Conservation (phyloP, 2,888 invertebrate genomes). For the Barypeithes pellucidus region DNA sequence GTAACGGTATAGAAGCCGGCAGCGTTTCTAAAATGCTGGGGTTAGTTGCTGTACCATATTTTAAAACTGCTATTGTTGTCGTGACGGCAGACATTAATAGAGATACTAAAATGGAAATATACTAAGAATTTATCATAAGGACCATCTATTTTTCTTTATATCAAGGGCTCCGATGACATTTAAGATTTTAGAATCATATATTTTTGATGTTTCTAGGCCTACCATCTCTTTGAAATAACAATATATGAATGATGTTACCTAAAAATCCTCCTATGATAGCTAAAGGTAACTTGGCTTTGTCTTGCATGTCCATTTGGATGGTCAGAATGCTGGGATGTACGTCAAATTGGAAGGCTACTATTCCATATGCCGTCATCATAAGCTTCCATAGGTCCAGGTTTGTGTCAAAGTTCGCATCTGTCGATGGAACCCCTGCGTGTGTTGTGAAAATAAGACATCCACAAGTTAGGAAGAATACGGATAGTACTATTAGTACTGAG, state of each 20-base stretch:
- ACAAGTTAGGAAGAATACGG: slow-evolving; percentile 80
- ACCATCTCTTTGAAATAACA: no score
- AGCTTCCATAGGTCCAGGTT: slow-evolving; percentile 67
- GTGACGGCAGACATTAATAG: slow-evolving; percentile 79
- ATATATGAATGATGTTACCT: no score
- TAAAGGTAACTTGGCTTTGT: slow-evolving; percentile 81
- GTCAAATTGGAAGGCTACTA: slow-evolving; percentile 84
- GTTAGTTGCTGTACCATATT: slow-evolving; percentile 78
- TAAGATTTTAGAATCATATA: no score
- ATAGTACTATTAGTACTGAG: slow-evolving; percentile 78
- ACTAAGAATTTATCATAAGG: no score
- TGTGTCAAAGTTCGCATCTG: slow-evolving; percentile 29
- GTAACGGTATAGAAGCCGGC: slow-evolving; percentile 77
- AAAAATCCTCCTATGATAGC: slow-evolving; percentile 83
- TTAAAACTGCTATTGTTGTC: slow-evolving; percentile 75
- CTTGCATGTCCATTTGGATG: slow-evolving; percentile 93
- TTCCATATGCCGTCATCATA: slow-evolving; percentile 78
- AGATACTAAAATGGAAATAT: slow-evolving; percentile 71
- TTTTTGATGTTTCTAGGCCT: no score
- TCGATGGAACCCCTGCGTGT: slow-evolving; percentile 61
- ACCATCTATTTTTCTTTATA: no score
- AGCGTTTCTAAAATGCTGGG: slow-evolving; percentile 78
- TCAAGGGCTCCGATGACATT: no score
- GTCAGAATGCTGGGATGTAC: slow-evolving; percentile 90
- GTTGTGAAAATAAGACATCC: slow-evolving; percentile 74